Evolutionary conservation across 2,797 vertebrate genomes (phyloP).

Genomic region (Toxotes lorentzi): DNA sequence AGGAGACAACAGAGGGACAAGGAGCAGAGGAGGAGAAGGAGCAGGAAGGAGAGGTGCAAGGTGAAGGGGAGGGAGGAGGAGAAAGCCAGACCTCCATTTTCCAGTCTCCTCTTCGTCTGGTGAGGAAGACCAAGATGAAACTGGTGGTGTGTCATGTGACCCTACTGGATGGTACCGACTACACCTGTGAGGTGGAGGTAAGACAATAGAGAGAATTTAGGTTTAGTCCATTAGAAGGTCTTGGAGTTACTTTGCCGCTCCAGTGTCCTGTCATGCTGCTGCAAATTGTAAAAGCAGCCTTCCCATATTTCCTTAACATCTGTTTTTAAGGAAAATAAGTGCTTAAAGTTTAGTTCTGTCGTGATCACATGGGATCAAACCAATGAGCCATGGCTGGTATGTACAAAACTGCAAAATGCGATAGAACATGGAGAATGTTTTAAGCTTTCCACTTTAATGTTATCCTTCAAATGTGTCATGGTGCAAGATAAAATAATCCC

Average conservation of each 20-base stretch:
- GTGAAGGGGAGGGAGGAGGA: conserved; percentile 68
- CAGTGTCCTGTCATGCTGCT: neutral
- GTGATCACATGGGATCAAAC: conserved; percentile 19
- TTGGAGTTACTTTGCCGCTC: neutral
- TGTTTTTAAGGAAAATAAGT: neutral
- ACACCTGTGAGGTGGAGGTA: conserved; percentile 95
- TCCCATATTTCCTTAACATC: neutral
- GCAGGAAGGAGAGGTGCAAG: conserved; percentile 58
- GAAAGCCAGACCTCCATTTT: conserved; percentile 83
- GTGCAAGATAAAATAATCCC: conserved; percentile 2
- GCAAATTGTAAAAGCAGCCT: neutral
- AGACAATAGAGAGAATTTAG: conserved; percentile 56
- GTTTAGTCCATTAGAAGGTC: neutral
- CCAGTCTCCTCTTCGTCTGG: conserved; percentile 85
- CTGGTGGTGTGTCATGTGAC: conserved; percentile 91
- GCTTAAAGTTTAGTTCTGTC: neutral
- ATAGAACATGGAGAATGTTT: neutral
- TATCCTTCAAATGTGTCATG: neutral
- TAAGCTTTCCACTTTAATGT: neutral
- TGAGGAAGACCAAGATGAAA: conserved; percentile 91
- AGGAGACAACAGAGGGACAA: conserved; percentile 54
- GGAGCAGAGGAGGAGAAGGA: conserved; percentile 46
- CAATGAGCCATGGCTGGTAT: neutral
- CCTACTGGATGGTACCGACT: conserved; percentile 92
- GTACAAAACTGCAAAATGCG: neutral